Conservation (phyloP, 2,888 invertebrate genomes). For the Sympetrum striolatum region DNA sequence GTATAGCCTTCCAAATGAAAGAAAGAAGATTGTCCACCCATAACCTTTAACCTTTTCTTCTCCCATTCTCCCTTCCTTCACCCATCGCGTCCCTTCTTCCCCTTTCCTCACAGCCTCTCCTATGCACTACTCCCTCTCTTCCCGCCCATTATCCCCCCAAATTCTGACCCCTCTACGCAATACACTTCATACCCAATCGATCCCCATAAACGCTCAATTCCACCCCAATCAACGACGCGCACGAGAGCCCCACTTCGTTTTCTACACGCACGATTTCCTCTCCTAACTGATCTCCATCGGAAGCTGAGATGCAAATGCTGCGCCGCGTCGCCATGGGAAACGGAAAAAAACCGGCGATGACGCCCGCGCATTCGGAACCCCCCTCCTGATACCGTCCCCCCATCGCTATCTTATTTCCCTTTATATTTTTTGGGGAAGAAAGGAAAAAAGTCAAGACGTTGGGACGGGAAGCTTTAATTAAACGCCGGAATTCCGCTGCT, state of each 20-base stretch:
- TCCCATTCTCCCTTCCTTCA: neutral
- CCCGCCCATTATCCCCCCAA: neutral
- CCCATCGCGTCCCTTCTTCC: neutral
- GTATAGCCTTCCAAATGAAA: too few relatives aligned
- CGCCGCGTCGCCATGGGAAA: neutral
- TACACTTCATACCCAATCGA: constrained; percentile 12
- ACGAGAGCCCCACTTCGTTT: neutral
- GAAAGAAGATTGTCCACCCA: too few relatives aligned
- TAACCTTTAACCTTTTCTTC: neutral
- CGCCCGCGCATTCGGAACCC: neutral
- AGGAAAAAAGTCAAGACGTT: neutral
- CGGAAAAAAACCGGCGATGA: neutral
- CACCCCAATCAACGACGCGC: constrained; percentile 23
- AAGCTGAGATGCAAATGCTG: constrained; percentile 11
- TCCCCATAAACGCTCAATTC: constrained; percentile 37
- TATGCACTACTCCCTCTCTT: neutral
- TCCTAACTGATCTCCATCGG: constrained; percentile 4
- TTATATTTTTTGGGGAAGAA: neutral
- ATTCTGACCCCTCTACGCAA: neutral
- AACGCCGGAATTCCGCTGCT: neutral
- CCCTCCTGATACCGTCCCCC: too few relatives aligned
- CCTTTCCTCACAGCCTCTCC: neutral
- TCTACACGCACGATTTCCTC: neutral
- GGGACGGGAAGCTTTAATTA: constrained; percentile 21
- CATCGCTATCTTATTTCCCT: neutral